These are phyloP conservation scores for Clepsis dumicolana DNA, from an alignment of 2,888 invertebrate genomes.

Conservation along the genomic window DNA sequence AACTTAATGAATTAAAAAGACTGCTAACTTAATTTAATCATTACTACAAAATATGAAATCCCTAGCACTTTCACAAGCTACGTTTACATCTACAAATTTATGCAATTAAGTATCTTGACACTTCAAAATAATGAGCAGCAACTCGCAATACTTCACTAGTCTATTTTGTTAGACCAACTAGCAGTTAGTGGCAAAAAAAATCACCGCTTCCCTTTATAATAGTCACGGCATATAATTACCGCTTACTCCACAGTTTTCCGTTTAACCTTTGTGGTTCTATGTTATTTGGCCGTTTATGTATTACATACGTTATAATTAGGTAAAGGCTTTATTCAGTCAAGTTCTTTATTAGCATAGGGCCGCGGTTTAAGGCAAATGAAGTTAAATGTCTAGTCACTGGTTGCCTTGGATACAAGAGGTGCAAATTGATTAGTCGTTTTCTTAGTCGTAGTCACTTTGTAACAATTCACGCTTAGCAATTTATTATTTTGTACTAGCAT, in stretches of 20 bases:
- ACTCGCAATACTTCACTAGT: background rate
- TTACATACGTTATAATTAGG: constrained; percentile 9
- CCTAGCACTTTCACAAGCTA: too few relatives aligned
- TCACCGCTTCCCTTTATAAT: constrained; percentile 11
- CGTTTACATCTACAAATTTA: too few relatives aligned
- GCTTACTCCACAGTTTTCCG: constrained; percentile 7
- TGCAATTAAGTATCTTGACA: background rate
- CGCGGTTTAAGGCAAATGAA: background rate
- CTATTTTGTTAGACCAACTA: background rate
- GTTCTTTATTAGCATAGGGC: background rate
- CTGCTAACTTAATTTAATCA: too few relatives aligned
- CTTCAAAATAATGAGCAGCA: background rate
- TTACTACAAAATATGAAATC: too few relatives aligned
- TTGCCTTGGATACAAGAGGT: too few relatives aligned
- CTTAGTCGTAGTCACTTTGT: too few relatives aligned
- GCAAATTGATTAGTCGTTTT: too few relatives aligned
- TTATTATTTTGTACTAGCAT: too few relatives aligned
- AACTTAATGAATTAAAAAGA: too few relatives aligned
- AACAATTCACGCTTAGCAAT: too few relatives aligned
- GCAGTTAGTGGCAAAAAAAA: constrained; percentile 12
- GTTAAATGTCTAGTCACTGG: too few relatives aligned
- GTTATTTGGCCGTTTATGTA: background rate
- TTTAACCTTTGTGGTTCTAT: constrained; percentile 10
- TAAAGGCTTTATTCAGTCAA: background rate
- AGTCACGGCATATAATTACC: constrained; percentile 2